phyloP scores from a whole-genome alignment of 2,113 vertebrate genomes.

The Takifugu bimaculatus region DNA sequence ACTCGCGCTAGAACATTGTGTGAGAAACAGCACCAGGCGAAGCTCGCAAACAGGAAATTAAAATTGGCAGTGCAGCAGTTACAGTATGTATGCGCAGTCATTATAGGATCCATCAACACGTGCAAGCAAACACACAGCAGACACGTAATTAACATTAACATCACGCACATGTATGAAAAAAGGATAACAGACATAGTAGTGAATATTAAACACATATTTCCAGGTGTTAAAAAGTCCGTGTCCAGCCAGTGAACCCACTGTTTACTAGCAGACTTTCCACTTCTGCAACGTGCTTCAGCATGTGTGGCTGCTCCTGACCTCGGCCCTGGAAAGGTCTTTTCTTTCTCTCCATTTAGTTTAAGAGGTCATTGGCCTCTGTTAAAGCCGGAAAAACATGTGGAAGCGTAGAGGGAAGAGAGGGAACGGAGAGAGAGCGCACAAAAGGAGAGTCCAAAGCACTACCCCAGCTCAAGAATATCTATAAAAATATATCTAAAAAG shows the following conservation, averaged over 20 bases:
- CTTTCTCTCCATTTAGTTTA: neutral
- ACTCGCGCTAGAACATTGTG: slow-evolving; percentile 38
- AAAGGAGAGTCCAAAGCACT: no score
- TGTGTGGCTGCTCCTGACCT: slow-evolving; percentile 1
- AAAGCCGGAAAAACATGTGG: slow-evolving; percentile 18
- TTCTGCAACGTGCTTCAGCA: slow-evolving; percentile 2
- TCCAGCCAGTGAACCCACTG: slow-evolving; percentile 11
- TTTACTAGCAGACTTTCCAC: slow-evolving; percentile 6
- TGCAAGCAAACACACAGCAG: slow-evolving; percentile 5
- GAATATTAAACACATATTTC: slow-evolving; percentile 4
- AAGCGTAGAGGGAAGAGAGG: neutral
- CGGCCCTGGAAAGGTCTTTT: neutral
- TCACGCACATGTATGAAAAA: no score
- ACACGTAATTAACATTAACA: neutral
- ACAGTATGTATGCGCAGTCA: slow-evolving; percentile 38
- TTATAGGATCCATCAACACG: slow-evolving; percentile 26
- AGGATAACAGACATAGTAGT: no score
- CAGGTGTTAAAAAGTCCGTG: slow-evolving; percentile 1
- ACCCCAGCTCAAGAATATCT: no score
- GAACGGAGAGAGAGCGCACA: slow-evolving; percentile 4
- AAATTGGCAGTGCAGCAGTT: slow-evolving; percentile 54
- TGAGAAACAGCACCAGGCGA: slow-evolving; percentile 40
- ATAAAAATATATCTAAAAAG: no score
- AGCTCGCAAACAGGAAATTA: slow-evolving; percentile 76
- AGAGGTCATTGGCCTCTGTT: neutral